Percentiles rank a stretch among this genome's conserved stretches.
phyloP scores from a whole-genome alignment of 1,140 invertebrate genomes.

The Trachelipus rathkii region DNA sequence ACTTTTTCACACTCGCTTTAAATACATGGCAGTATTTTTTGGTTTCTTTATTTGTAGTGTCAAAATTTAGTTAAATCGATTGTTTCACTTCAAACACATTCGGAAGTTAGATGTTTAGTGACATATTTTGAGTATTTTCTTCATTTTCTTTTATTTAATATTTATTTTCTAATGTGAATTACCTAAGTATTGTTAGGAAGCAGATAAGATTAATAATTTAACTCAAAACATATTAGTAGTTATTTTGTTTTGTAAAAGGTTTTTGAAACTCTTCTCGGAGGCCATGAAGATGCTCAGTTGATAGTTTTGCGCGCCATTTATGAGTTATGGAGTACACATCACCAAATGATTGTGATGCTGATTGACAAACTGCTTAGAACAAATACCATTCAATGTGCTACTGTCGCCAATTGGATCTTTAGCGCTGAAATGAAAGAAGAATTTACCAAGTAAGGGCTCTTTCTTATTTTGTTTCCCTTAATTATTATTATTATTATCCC shows the following conservation, averaged over 20 bases:
- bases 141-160: neutral
- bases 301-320: slow-evolving; percentile 88
- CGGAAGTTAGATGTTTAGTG: no score
- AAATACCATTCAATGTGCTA: slow-evolving; percentile 91
- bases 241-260: slow-evolving; percentile 54
- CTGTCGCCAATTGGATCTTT: slow-evolving; percentile 98
- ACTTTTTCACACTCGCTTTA: no score
- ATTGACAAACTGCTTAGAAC: slow-evolving; percentile 97
- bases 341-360: slow-evolving; percentile 92
- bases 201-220: no score
- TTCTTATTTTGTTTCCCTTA: neutral
- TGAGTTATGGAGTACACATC: slow-evolving; percentile 89
- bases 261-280: slow-evolving; percentile 61
- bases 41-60: no score
- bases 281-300: slow-evolving; percentile 84
- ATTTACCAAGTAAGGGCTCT: slow-evolving; percentile 72
- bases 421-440: slow-evolving; percentile 90
- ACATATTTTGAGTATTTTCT: neutral
- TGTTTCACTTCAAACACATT: no score
- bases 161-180: slow-evolving; percentile 21
- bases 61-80: no score
- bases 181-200: neutral
- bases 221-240: no score
- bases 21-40: no score
- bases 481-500: neutral